phyloP scores from a whole-genome alignment of 1,140 invertebrate species.

The Bicyclus anynana region DNA sequence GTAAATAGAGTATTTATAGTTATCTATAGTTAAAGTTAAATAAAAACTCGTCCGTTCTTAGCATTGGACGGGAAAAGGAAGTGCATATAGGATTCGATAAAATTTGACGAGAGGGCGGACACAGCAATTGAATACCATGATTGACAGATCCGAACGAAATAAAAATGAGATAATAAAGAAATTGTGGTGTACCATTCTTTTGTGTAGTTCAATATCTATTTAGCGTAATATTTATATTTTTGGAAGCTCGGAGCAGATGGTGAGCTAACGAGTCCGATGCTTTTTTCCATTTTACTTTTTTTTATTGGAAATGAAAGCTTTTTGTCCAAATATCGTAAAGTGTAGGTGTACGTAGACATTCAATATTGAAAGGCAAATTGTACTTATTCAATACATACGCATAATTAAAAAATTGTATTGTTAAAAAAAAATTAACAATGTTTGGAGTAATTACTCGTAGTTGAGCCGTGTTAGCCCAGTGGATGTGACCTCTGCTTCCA shows the following conservation, averaged over 20 bases:
- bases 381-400: no score
- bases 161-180: constrained; percentile 23
- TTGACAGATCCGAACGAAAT: constrained; percentile 49
- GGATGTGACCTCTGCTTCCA: no score
- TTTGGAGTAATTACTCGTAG: no score
- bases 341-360: no score
- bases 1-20: no score
- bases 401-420: no score
- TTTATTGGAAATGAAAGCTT: no score
- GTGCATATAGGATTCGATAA: constrained; percentile 26
- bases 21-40: not conserved
- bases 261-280: not conserved
- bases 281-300: not conserved
- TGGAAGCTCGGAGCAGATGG: constrained; percentile 12
- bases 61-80: constrained; percentile 29
- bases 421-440: no score
- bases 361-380: no score
- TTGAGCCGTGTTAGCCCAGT: no score
- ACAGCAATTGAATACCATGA: constrained; percentile 41
- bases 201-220: not conserved
- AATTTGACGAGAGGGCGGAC: constrained; percentile 51
- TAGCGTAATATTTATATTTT: not conserved
- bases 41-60: constrained; percentile 10
- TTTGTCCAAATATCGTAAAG: no score
- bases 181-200: constrained; percentile 17